Conservation (phyloP, 2,113 vertebrate species). For the Marmota flaviventris region DNA sequence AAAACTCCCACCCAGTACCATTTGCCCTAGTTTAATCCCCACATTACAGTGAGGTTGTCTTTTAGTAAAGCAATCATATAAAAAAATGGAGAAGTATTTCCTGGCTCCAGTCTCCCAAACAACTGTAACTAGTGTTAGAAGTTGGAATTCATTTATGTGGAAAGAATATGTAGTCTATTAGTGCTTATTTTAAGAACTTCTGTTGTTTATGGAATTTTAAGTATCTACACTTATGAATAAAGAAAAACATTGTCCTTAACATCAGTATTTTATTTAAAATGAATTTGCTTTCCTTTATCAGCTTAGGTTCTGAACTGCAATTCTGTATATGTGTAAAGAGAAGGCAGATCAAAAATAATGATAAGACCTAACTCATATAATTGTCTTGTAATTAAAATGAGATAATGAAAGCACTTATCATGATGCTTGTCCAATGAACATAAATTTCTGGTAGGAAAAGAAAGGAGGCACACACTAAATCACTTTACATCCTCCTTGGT, state of each 20-base stretch:
- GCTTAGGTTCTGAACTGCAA: background rate
- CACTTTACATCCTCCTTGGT: background rate
- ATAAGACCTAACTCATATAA: too few relatives aligned
- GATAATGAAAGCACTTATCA: too few relatives aligned
- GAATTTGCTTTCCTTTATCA: constrained; percentile 8
- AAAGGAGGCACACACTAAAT: background rate
- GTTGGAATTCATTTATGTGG: background rate
- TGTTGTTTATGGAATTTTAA: constrained; percentile 47
- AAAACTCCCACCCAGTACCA: background rate
- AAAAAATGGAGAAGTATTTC: background rate
- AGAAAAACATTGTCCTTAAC: constrained; percentile 1
- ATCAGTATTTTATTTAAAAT: constrained; percentile 31
- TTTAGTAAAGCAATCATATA: background rate
- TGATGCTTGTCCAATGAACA: too few relatives aligned
- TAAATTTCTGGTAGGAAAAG: too few relatives aligned
- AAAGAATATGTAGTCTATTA: background rate
- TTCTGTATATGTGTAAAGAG: background rate
- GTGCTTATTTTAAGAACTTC: constrained; percentile 45
- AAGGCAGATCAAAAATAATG: background rate
- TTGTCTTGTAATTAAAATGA: too few relatives aligned
- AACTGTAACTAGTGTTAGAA: background rate
- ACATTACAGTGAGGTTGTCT: background rate
- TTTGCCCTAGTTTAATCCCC: background rate
- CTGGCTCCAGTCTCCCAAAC: constrained; percentile 17
- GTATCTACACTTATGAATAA: constrained; percentile 11